Conservation (phyloP, 2,888 invertebrate species). For the Psylliodes chrysocephalus region DNA sequence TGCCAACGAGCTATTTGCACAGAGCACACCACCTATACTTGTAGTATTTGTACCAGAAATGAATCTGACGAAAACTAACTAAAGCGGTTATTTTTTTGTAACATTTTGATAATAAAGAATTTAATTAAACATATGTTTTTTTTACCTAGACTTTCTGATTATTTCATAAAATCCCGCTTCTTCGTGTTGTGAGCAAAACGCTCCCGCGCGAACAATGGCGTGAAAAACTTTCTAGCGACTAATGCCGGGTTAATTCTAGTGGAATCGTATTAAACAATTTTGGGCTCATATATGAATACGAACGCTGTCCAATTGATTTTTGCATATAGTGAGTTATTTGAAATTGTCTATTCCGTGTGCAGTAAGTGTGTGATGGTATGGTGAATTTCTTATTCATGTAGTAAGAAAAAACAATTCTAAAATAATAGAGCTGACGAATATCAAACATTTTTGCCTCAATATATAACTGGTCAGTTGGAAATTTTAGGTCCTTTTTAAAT, state of each 20-base stretch:
- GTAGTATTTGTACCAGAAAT: background rate
- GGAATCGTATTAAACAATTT: too few relatives aligned
- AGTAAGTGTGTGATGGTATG: too few relatives aligned
- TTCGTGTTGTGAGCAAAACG: constrained; percentile 4
- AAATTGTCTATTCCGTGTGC: too few relatives aligned
- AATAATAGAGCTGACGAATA: too few relatives aligned
- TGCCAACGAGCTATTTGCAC: constrained; percentile 8
- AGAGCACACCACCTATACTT: constrained; percentile 5
- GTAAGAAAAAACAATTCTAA: too few relatives aligned
- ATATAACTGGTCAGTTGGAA: too few relatives aligned
- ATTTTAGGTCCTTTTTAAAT: too few relatives aligned
- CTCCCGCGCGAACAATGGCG: constrained; percentile 7
- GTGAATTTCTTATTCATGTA: too few relatives aligned
- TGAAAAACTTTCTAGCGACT: constrained; percentile 2
- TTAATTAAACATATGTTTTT: background rate
- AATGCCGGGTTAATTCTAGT: constrained; percentile 8
- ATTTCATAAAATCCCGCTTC: background rate
- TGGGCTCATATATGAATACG: too few relatives aligned
- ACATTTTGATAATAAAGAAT: background rate
- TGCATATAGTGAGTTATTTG: too few relatives aligned
- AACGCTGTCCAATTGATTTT: too few relatives aligned
- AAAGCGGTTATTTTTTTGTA: background rate
- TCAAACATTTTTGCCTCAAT: too few relatives aligned
- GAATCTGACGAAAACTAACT: background rate
- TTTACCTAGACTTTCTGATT: background rate